These are phyloP conservation scores for Takifugu ocellatus DNA, from an alignment of 2,797 vertebrate species.

Conservation along the genomic window DNA sequence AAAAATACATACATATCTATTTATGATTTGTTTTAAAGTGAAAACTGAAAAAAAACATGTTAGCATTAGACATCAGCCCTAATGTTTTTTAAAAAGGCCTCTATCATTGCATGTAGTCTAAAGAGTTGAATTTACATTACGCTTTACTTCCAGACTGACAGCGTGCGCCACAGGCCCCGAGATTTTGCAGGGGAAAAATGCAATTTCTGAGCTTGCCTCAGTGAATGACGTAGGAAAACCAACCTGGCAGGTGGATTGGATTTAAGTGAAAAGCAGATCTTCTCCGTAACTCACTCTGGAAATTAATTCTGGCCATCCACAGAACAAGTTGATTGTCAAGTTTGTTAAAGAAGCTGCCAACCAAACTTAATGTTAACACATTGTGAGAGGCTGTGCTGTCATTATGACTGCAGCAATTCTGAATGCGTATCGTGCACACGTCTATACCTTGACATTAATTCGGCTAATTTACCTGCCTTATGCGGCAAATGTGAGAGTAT, in stretches of 20 bases:
- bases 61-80: neutral
- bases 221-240: constrained; percentile 27
- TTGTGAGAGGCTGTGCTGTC: neutral
- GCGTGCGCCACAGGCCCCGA: constrained; percentile 44
- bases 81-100: constrained; percentile 7
- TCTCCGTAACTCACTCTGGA: constrained; percentile 36
- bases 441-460: constrained; percentile 21
- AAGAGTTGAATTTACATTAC: constrained; percentile 11
- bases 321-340: constrained; percentile 17
- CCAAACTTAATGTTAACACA: constrained; percentile 11
- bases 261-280: constrained; percentile 22
- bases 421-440: no score
- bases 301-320: constrained; percentile 55
- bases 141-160: constrained; percentile 27
- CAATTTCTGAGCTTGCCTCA: constrained; percentile 16
- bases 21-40: neutral
- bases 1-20: constrained; percentile 3
- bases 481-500: constrained; percentile 1
- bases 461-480: constrained; percentile 6
- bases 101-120: constrained; percentile 7
- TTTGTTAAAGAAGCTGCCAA: constrained; percentile 25
- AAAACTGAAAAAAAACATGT: neutral
- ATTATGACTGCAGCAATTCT: constrained; percentile 24
- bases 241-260: constrained; percentile 25
- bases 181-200: constrained; percentile 18